These are phyloP conservation scores for Sebastes melanostomus DNA, from an alignment of 2,797 vertebrate genomes.

Conservation along the genomic window DNA sequence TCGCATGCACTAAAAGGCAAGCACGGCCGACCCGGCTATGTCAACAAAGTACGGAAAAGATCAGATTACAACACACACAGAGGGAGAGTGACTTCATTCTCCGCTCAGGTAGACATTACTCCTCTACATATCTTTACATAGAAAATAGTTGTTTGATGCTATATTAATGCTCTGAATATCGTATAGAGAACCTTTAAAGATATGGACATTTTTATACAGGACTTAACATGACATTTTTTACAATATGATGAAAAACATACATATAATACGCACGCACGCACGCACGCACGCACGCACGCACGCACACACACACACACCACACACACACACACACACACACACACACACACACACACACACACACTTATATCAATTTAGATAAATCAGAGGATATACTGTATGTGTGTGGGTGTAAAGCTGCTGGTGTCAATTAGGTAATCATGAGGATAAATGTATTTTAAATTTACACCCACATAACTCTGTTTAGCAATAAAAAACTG, in stretches of 20 bases:
- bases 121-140: too few species aligned
- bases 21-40: too few species aligned
- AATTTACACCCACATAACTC: background rate
- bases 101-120: too few species aligned
- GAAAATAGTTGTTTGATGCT: too few species aligned
- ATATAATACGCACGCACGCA: background rate
- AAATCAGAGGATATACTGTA: background rate
- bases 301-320: accelerated
- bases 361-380: background rate
- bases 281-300: too few species aligned
- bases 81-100: too few species aligned
- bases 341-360: too few species aligned
- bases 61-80: too few species aligned
- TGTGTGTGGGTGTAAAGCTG: background rate
- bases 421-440: background rate
- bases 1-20: too few species aligned
- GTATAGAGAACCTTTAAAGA: background rate
- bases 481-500: constrained; percentile 25
- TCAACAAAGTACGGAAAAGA: too few species aligned
- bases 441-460: background rate
- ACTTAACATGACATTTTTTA: background rate
- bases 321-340: too few species aligned
- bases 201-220: background rate
- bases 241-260: background rate
- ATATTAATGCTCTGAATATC: too few species aligned